phyloP scores from a whole-genome alignment of 2,113 vertebrate genomes.

The Notothenia coriiceps region DNA sequence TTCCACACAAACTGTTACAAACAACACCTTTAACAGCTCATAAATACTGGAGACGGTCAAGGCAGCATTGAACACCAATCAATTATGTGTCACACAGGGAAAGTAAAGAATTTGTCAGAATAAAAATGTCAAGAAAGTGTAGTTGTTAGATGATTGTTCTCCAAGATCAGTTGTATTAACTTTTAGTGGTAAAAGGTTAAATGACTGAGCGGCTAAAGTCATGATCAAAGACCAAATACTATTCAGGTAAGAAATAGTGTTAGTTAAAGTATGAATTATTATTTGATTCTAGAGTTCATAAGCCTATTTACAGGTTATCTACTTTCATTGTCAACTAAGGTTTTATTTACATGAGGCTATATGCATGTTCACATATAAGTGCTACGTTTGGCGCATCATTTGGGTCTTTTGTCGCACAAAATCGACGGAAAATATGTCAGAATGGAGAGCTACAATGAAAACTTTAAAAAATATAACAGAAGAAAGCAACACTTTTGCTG shows the following conservation, averaged over 20 bases:
- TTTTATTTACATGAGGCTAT: not conserved
- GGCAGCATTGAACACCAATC: constrained; percentile 53
- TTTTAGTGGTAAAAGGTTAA: not conserved
- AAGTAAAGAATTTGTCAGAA: constrained; percentile 36
- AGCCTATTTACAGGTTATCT: not conserved
- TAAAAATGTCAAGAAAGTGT: constrained; percentile 39
- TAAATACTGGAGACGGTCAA: constrained; percentile 71
- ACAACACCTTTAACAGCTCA: constrained; percentile 74
- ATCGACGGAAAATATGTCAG: no score
- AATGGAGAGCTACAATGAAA: no score
- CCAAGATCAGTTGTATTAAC: constrained; percentile 29
- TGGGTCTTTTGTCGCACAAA: not conserved
- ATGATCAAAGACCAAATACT: constrained; percentile 50
- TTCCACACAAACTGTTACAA: constrained; percentile 78
- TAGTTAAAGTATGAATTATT: constrained; percentile 13
- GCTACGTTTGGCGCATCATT: not conserved
- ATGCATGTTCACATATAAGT: no score
- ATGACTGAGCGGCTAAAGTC: constrained; percentile 28
- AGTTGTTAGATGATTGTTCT: constrained; percentile 17
- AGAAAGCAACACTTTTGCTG: no score
- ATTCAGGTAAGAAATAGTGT: constrained; percentile 5
- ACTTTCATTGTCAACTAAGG: no score
- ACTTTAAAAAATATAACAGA: no score
- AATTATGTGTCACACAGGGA: constrained; percentile 26
- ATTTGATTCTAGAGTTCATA: not conserved